Base-by-base conservation (phyloP, 2,113 vertebrate species). In the Scatophagus argus region DNA sequence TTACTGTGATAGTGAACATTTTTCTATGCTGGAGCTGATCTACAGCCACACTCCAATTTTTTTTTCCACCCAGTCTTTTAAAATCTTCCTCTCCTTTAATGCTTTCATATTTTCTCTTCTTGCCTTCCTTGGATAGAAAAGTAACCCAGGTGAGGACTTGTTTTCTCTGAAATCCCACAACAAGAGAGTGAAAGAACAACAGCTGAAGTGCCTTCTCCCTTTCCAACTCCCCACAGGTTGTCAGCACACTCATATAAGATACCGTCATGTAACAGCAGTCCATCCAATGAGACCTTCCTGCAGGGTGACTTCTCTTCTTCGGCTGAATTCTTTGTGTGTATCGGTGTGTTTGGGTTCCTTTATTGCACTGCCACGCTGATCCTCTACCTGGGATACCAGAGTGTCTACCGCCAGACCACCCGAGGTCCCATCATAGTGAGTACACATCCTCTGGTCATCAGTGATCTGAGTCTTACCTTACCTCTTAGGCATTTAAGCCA, bases 291-390 rank as follows among this genome's bases (percentile, higher is more conserved):
- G 5, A 93, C 82, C 44, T 91, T 83, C 89, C 97, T 99, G 66
- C 68, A 94, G 27, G 97, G 97, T 0, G 96, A 99, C 83, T 98
- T 95, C 89, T 99, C 97, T 0, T 97, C 98, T 36, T 96, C 97
- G 0, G 95, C 97, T 0, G 96, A 99, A 88, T 99, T 99, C 89
- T 99, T 96, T 0, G 97, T 99, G 69, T 96, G 95, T 54, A 92
- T 99, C 54, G 97, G 96, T 14, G 97, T 99, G 84, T 96, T 99
- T 82, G 95, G 88, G 51, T 99, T 99, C 93, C 95, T 99, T 16
- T 99, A 98, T 76, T 87, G 96, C 88, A 97, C 96, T 65, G 94
- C 94, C 2, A 96, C 96, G 0, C 91, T 99, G 8, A 77, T 96
- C 64, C 84, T 99, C 29, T 99, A 99, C 91, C 88, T 99, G 85